Conservation (phyloP, 1,140 invertebrate species). For the Saccostrea glomerata region DNA sequence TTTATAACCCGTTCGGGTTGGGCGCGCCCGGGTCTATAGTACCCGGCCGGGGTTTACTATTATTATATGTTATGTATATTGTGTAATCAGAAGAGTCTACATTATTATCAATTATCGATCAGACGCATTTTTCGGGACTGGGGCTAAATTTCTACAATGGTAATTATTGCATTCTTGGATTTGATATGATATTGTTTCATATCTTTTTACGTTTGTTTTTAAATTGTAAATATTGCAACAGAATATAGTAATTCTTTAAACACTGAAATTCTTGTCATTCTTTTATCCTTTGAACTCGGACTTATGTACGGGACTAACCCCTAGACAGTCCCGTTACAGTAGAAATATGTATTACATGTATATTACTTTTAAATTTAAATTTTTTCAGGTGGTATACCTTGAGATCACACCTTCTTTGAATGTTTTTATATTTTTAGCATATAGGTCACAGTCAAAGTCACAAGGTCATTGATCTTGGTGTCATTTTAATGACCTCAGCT, state of each 20-base stretch:
- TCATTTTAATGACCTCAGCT: too few species aligned
- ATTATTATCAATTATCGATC: not conserved
- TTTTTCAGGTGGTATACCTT: too few species aligned
- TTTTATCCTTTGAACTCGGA: not conserved
- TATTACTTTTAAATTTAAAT: too few species aligned
- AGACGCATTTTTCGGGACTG: not conserved
- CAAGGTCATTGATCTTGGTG: too few species aligned
- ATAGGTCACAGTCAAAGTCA: too few species aligned
- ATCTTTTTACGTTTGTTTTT: constrained; percentile 11
- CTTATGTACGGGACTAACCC: not conserved
- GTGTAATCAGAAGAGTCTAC: not conserved
- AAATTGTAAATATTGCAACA: not conserved
- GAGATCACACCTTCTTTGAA: too few species aligned
- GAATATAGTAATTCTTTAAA: not conserved
- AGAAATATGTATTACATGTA: too few species aligned
- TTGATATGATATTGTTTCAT: not conserved
- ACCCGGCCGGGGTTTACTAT: not conserved
- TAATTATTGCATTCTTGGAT: not conserved
- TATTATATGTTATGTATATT: not conserved
- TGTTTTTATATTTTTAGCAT: too few species aligned
- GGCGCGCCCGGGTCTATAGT: not conserved
- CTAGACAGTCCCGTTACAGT: not conserved
- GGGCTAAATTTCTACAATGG: not conserved
- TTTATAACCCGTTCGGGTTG: too few species aligned
- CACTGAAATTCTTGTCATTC: not conserved